A percentile compares a stretch with the other conserved stretches of the same genome.
phyloP scores from a whole-genome alignment of 2,888 invertebrate genomes.

The Diploptera punctata region DNA sequence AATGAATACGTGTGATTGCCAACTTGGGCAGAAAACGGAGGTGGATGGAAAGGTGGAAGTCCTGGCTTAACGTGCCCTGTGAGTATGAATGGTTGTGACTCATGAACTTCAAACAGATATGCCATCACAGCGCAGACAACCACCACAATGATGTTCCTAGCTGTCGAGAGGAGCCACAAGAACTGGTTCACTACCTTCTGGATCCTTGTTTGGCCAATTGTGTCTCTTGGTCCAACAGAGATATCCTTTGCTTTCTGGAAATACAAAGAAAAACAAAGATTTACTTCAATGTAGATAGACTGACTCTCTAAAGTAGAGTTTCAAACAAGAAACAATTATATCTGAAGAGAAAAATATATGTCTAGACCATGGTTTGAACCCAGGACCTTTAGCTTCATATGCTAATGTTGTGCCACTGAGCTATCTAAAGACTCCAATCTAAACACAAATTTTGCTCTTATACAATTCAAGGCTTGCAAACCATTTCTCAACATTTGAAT shows the following conservation, averaged over 20 bases:
- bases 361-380: too few relatives aligned
- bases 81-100: conserved; percentile 67
- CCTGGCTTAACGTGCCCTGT: conserved; percentile 75
- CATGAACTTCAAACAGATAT: conserved; percentile 67
- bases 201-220: conserved; percentile 55
- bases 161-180: conserved; percentile 76
- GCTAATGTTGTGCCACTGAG: too few relatives aligned
- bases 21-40: conserved; percentile 70
- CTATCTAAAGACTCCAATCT: too few relatives aligned
- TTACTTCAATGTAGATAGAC: conserved; percentile 24
- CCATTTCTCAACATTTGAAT: too few relatives aligned
- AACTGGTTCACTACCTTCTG: conserved; percentile 61
- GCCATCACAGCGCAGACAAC: conserved; percentile 70
- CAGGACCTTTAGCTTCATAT: too few relatives aligned
- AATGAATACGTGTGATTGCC: conserved; percentile 63
- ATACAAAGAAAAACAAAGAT: too few relatives aligned
- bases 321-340: neutral
- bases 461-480: neutral
- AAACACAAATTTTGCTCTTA: too few relatives aligned
- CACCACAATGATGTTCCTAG: conserved; percentile 78
- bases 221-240: conserved; percentile 55
- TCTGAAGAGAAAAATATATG: too few relatives aligned
- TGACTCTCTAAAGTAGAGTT: neutral
- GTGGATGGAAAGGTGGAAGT: conserved; percentile 66
- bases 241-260: conserved; percentile 77